Percentiles rank a stretch among this genome's conserved stretches.
Conservation (phyloP, 2,888 invertebrate genomes). For the Chironomus riparius region DNA sequence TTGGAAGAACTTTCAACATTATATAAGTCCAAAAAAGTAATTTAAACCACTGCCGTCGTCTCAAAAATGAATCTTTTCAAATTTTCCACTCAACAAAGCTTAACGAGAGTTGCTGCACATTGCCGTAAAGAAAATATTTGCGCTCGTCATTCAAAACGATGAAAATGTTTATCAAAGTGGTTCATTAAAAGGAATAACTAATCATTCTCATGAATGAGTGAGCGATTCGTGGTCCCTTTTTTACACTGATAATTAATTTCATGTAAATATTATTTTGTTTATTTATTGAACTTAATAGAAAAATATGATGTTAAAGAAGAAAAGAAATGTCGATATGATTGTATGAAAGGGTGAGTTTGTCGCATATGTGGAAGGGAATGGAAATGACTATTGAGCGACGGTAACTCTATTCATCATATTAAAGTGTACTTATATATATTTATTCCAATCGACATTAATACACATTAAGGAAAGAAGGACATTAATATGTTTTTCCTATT, state of each 20-base stretch:
- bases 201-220: conserved; percentile 1
- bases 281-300: not conserved
- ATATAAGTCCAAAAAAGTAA: too few relatives aligned
- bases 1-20: too few relatives aligned
- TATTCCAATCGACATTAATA: conserved; percentile 21
- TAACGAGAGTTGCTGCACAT: not conserved
- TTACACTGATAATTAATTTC: conserved; percentile 23
- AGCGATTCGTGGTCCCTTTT: not conserved
- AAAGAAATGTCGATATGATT: not conserved
- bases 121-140: conserved; percentile 16
- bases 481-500: not conserved
- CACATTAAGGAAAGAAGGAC: conserved; percentile 23
- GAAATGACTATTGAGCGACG: not conserved
- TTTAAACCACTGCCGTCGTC: too few relatives aligned
- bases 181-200: conserved; percentile 14
- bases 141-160: not conserved
- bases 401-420: conserved; percentile 5
- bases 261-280: conserved; percentile 25
- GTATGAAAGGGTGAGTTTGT: not conserved
- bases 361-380: not conserved
- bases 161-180: not conserved
- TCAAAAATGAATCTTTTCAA: too few relatives aligned
- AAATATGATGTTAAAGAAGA: not conserved
- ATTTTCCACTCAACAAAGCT: too few relatives aligned
- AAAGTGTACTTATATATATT: conserved; percentile 7